Conservation (phyloP, 30 jellyfish, hydroid and myxozoan genomes). For the Chrysaora quinquecirrha region DNA sequence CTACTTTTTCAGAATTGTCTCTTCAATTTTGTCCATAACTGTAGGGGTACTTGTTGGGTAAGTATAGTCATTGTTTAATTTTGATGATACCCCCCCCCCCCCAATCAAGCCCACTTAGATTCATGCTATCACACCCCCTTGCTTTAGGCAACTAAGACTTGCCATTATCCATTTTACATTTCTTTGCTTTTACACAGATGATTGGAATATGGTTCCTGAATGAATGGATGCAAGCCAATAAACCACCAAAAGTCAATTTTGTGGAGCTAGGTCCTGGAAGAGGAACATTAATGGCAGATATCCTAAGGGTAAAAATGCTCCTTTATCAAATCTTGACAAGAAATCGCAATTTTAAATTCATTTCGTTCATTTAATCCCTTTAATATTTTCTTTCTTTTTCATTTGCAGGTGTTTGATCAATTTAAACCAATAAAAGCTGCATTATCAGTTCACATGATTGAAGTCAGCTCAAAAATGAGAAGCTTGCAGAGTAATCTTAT, state of each 20-base stretch:
- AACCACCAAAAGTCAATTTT: slow-evolving; percentile 72
- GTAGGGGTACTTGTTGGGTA: no score
- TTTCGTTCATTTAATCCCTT: background rate
- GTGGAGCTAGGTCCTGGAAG: slow-evolving; percentile 98
- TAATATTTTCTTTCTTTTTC: background rate
- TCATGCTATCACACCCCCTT: no score
- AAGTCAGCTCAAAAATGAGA: slow-evolving; percentile 80
- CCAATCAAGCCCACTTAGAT: no score
- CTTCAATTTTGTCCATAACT: no score
- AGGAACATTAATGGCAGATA: slow-evolving; percentile 96
- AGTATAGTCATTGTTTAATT: no score
- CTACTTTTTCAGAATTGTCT: no score
- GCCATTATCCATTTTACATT: no score
- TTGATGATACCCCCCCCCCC: no score
- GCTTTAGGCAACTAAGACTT: no score
- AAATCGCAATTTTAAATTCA: no score
- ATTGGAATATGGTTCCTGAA: slow-evolving; percentile 83
- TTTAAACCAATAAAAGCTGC: slow-evolving; percentile 30
- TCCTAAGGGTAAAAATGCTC: slow-evolving; percentile 65
- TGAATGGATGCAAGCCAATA: slow-evolving; percentile 79
- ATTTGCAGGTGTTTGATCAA: slow-evolving; percentile 69
- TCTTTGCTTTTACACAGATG: slow-evolving; percentile 62
- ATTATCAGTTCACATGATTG: slow-evolving; percentile 76
- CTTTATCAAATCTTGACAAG: background rate
- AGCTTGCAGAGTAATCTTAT: slow-evolving; percentile 55